phyloP scores from a whole-genome alignment of 2,888 invertebrate species.

The Spatulosminthurus flaviceps region DNA sequence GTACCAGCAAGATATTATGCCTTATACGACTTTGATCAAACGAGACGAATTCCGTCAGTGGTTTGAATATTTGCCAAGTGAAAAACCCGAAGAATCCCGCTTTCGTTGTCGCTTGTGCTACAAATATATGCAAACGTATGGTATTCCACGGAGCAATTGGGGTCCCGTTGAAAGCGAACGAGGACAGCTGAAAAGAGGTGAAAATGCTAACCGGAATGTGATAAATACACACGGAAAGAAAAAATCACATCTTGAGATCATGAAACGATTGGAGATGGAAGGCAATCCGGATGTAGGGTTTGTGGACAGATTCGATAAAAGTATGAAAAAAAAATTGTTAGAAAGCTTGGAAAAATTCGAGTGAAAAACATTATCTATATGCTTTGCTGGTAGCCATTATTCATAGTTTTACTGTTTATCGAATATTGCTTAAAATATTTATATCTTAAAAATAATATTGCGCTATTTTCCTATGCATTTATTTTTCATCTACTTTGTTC shows the following conservation, averaged over 20 bases:
- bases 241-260: slow-evolving; percentile 22
- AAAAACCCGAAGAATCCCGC: slow-evolving; percentile 20
- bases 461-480: too few species aligned
- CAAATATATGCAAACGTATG: slow-evolving; percentile 12
- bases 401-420: too few species aligned
- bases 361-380: too few species aligned
- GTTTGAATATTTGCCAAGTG: slow-evolving; percentile 41
- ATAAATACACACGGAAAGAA: slow-evolving; percentile 32
- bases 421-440: too few species aligned
- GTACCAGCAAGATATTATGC: slow-evolving; percentile 23
- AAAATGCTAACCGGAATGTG: neutral
- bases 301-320: neutral
- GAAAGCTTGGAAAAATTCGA: slow-evolving; percentile 11
- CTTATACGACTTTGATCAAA: slow-evolving; percentile 30
- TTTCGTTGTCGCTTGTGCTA: slow-evolving; percentile 35
- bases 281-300: neutral
- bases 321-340: slow-evolving; percentile 1
- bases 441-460: too few species aligned
- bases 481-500: too few species aligned
- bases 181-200: slow-evolving; percentile 28
- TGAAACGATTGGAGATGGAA: neutral
- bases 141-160: neutral
- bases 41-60: slow-evolving; percentile 32
- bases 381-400: too few species aligned
- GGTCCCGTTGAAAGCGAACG: slow-evolving; percentile 29